Conservation (phyloP, 2,113 vertebrate species). For the Gallinago media region DNA sequence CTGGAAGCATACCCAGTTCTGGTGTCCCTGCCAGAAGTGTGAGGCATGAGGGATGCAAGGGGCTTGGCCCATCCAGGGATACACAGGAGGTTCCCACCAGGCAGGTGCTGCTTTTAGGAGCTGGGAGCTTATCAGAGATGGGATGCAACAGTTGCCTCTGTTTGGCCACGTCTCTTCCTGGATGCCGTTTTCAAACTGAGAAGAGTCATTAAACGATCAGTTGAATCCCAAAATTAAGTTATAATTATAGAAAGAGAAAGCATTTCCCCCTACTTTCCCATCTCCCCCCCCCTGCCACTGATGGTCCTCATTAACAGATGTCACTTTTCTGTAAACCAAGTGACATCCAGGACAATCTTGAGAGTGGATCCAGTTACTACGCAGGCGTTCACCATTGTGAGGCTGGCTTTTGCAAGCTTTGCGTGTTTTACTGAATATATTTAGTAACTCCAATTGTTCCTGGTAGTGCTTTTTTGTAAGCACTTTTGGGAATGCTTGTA, state of each 20-base stretch:
- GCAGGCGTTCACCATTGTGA: not conserved
- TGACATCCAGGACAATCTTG: not conserved
- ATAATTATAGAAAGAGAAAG: not conserved
- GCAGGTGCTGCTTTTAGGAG: not conserved
- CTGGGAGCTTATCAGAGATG: not conserved
- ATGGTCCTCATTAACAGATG: not conserved
- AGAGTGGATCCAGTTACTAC: not conserved
- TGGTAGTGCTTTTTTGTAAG: not conserved
- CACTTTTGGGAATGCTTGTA: not conserved
- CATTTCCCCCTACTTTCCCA: not conserved
- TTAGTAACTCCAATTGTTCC: slow-evolving; percentile 50
- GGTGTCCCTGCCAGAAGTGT: rapidly evolving
- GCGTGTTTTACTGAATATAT: slow-evolving; percentile 5
- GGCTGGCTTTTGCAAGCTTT: slow-evolving; percentile 15
- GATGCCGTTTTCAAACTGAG: not conserved
- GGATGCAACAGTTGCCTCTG: not conserved
- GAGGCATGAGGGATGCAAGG: rapidly evolving
- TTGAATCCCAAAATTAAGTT: not conserved
- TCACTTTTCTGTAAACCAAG: not conserved
- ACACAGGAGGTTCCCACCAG: not conserved
- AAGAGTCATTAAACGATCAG: not conserved
- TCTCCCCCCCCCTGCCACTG: not conserved
- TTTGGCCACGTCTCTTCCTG: not conserved
- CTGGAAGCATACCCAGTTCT: rapidly evolving
- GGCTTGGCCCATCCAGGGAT: rapidly evolving